Percentiles rank a stretch among this genome's conserved stretches.
Evolutionary conservation across 2,888 invertebrate genomes (phyloP).

Genomic region (Dastarcus helophoroides): DNA sequence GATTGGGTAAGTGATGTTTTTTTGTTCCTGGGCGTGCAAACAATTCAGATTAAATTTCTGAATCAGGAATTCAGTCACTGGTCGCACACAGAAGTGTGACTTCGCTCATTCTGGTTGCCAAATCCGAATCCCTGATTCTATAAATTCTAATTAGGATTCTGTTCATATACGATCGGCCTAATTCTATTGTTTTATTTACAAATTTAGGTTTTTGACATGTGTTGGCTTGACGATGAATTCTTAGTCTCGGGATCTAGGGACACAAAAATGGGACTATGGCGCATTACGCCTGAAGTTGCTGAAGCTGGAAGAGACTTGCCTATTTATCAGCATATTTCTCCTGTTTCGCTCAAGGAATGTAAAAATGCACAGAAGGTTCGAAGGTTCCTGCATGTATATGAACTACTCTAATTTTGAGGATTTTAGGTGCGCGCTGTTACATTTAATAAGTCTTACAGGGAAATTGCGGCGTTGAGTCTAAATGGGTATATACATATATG

Average conservation of each 20-base stretch:
- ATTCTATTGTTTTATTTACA: not conserved
- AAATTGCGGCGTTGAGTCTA: conserved; percentile 81
- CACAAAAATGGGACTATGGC: conserved; percentile 83
- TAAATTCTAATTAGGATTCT: too few species aligned
- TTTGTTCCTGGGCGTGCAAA: too few species aligned
- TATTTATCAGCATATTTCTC: conserved; percentile 45
- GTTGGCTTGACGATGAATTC: conserved; percentile 94
- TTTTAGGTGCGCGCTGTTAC: conserved; percentile 66
- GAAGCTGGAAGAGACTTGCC: conserved; percentile 41
- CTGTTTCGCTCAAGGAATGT: conserved; percentile 66
- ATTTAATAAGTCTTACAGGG: conserved; percentile 74
- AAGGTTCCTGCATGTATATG: not conserved
- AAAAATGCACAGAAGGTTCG: conserved; percentile 56
- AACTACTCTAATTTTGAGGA: not conserved
- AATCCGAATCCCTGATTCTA: too few species aligned
- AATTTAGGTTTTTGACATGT: conserved; percentile 65
- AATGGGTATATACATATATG: conserved; percentile 93
- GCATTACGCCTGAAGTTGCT: conserved; percentile 45
- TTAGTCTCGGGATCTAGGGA: conserved; percentile 89
- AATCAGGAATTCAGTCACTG: too few species aligned
- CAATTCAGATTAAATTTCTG: too few species aligned
- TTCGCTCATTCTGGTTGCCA: too few species aligned
- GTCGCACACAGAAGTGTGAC: too few species aligned
- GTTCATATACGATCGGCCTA: too few species aligned
- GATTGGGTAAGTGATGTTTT: conserved; percentile 61